Base-by-base conservation (phyloP, 2,888 invertebrate genomes). In the Oligia fasciuncula region DNA sequence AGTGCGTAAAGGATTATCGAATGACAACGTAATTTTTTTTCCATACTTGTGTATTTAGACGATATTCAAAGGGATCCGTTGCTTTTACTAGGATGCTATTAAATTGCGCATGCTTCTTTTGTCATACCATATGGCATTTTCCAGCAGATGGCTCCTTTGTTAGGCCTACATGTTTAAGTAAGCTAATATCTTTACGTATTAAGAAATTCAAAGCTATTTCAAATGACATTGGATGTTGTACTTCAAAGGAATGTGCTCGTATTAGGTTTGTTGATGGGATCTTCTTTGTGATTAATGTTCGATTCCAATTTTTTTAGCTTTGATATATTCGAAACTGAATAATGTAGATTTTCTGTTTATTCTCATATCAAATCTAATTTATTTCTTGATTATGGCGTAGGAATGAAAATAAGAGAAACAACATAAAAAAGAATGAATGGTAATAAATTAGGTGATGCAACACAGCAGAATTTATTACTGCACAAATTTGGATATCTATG, bases 1-100 rank as follows among this genome's bases (percentile, higher is more conserved):
- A 92, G 94, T 94, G 94, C 93, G 95, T 95, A 96, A 97, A 97
- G 97, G 97, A 96, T 97, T 97, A 97, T 97, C 96, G 93, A 95
- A 96, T 96, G 96, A 96, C 96, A 96, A 95, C 95, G 92, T 93
- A 91, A 87, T 88, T 95, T 96, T 96, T 96, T 97, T 95, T 91
- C 73, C 77, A 77, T 91, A 90, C 91, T 91, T 89, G 89, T 91
- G 89, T 93, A 92, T 94, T 94, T 93, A 93, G 92, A 90, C 86
- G 89, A 91, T 91, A 94, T 96, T 95, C 94, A 95, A 93, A 93
- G 90, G 92, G 93, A 93, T 83, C 92, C 91, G 92, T 92, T 92
- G 94, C 93, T 95, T 95, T 94, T 93, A 94, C 94, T 95, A 94
- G 93, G 94, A 95, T 93, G 95, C 95, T 96, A 96, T 96, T 96